phyloP scores from a whole-genome alignment of 2,113 vertebrate species.

The Thermophis baileyi region DNA sequence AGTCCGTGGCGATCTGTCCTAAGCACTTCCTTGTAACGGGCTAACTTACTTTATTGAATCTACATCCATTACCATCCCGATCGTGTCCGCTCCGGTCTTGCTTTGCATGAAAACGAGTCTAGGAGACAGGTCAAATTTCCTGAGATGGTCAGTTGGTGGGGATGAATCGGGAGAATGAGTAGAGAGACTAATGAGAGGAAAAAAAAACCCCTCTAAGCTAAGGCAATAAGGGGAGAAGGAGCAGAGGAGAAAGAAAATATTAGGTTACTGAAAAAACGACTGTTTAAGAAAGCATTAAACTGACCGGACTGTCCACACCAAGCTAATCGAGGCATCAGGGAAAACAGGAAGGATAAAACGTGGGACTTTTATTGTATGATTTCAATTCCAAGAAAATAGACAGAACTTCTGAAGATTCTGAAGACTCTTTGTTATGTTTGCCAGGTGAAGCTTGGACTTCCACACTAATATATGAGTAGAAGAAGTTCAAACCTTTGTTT shows the following conservation, averaged over 20 bases:
- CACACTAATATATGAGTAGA: not conserved
- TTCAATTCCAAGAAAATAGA: not conserved
- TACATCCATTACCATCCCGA: not conserved
- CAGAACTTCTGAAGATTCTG: not conserved
- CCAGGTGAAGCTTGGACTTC: not conserved
- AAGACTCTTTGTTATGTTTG: too few relatives aligned
- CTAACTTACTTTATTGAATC: not conserved
- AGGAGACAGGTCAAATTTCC: not conserved
- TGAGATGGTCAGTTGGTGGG: not conserved
- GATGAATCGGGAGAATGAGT: not conserved
- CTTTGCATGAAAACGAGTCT: not conserved
- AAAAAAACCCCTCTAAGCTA: not conserved
- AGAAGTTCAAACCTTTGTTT: too few relatives aligned
- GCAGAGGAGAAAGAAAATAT: not conserved
- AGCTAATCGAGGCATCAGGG: not conserved
- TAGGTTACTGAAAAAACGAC: not conserved
- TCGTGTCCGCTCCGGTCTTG: not conserved
- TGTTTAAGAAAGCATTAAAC: not conserved
- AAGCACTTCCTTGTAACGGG: not conserved
- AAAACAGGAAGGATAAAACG: not conserved
- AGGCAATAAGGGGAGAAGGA: not conserved
- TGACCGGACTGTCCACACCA: not conserved
- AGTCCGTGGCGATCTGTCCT: not conserved
- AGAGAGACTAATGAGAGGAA: not conserved
- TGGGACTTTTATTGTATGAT: not conserved